phyloP scores from a whole-genome alignment of 2,113 vertebrate species.

The Gopherus flavomarginatus region DNA sequence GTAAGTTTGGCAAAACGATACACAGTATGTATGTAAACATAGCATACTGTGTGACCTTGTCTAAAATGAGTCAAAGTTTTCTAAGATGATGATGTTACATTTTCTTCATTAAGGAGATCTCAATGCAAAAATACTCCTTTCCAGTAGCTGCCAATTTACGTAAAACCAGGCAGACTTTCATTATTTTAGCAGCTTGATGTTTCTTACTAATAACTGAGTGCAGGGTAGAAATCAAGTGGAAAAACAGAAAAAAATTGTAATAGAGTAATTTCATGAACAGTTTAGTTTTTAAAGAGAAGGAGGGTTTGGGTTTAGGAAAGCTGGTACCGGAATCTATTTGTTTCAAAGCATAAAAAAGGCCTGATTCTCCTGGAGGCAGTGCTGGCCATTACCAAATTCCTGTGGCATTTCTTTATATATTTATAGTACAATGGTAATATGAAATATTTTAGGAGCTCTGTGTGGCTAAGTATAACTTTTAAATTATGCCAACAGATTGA shows the following conservation, averaged over 20 bases:
- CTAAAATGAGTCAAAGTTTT: constrained; percentile 53
- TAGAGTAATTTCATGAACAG: neutral
- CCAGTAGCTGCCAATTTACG: neutral
- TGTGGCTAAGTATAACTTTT: neutral
- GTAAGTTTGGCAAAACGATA: constrained; percentile 70
- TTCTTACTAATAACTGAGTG: neutral
- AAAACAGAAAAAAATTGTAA: neutral
- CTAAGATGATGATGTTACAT: neutral
- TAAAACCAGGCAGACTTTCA: neutral
- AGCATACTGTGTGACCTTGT: neutral
- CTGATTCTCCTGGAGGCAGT: neutral
- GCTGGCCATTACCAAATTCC: neutral
- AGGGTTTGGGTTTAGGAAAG: neutral
- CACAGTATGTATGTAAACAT: neutral
- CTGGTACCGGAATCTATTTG: neutral
- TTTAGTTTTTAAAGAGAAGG: too few relatives aligned
- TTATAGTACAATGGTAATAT: neutral
- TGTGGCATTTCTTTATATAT: neutral
- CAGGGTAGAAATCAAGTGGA: neutral
- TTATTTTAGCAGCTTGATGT: neutral
- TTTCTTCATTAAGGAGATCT: neutral
- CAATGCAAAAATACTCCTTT: neutral
- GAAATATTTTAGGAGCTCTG: neutral
- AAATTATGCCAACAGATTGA: neutral
- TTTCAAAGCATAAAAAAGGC: neutral